Evolutionary conservation across 2,113 vertebrate genomes (phyloP).

Genomic region (Tichodroma muraria): DNA sequence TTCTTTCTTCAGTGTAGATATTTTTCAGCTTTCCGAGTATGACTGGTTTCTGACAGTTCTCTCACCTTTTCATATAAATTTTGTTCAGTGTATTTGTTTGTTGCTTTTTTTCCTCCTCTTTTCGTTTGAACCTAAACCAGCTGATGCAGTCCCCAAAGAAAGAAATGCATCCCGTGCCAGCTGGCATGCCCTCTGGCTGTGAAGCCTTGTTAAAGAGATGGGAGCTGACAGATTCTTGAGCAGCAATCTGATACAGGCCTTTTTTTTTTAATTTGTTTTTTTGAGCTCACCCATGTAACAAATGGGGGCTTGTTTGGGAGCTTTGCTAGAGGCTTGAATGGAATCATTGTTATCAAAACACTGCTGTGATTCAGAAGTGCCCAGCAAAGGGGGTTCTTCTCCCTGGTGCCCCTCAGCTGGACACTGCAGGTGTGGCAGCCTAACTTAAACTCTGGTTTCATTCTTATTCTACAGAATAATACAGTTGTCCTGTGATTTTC

Average conservation of each 20-base stretch:
- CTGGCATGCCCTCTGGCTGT: slow-evolving; percentile 56
- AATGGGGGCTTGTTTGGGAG: slow-evolving; percentile 57
- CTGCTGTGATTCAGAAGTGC: slow-evolving; percentile 47
- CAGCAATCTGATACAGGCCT: slow-evolving; percentile 55
- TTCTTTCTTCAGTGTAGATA: not conserved
- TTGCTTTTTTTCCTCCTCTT: not conserved
- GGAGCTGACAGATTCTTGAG: slow-evolving; percentile 64
- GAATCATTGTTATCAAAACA: slow-evolving; percentile 53
- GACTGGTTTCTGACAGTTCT: not conserved
- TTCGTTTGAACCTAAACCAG: not conserved
- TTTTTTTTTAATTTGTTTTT: not conserved
- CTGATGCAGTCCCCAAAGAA: slow-evolving; percentile 45
- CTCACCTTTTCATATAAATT: not conserved
- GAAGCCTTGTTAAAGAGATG: slow-evolving; percentile 58
- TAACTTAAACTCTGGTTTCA: not conserved
- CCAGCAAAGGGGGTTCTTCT: slow-evolving; percentile 18
- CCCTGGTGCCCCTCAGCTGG: slow-evolving; percentile 45
- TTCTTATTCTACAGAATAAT: not conserved
- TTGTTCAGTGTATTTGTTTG: not conserved
- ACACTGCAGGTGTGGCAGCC: slow-evolving; percentile 50
- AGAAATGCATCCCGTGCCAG: slow-evolving; percentile 27
- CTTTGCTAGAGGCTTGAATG: slow-evolving; percentile 43
- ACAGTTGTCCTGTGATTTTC: not conserved
- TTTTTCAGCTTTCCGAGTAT: not conserved
- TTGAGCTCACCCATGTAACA: slow-evolving; percentile 56